phyloP scores from a whole-genome alignment of 1,140 invertebrate genomes.

The Protaetia brevitarsis region DNA sequence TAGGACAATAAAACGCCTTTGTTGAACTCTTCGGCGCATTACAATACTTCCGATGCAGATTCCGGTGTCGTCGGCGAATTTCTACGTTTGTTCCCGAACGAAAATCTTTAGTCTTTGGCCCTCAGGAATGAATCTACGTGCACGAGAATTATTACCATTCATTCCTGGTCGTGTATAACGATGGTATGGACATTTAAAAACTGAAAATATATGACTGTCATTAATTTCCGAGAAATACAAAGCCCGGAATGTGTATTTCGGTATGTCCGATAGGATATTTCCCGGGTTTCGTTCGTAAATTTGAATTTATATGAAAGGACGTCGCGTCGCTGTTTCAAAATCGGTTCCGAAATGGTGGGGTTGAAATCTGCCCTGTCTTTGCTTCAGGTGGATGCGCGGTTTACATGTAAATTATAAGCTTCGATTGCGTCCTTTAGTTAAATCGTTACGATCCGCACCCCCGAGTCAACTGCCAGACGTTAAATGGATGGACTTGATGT shows the following conservation, averaged over 20 bases:
- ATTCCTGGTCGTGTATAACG: neutral
- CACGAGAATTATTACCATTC: slow-evolving; percentile 1
- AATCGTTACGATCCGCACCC: neutral
- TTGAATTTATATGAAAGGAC: slow-evolving; percentile 21
- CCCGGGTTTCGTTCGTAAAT: slow-evolving; percentile 9
- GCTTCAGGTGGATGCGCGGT: neutral
- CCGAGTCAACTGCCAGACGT: neutral
- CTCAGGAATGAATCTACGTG: neutral
- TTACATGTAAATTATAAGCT: neutral
- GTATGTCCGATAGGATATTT: neutral
- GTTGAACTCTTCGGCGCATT: slow-evolving; percentile 29
- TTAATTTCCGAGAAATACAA: slow-evolving; percentile 24
- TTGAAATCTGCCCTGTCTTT: neutral
- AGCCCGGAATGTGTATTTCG: slow-evolving; percentile 5
- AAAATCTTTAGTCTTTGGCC: slow-evolving; percentile 22
- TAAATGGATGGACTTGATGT: neutral
- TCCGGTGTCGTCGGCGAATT: neutral
- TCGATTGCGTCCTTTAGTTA: neutral
- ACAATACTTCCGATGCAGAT: slow-evolving; percentile 29
- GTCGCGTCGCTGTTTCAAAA: slow-evolving; percentile 1
- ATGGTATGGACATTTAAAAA: slow-evolving; percentile 21
- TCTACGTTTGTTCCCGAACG: slow-evolving; percentile 22
- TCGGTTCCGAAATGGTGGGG: neutral
- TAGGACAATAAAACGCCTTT: slow-evolving; percentile 32
- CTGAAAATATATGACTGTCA: slow-evolving; percentile 24